A percentile compares a stretch with the other conserved stretches of the same genome.
phyloP scores from a whole-genome alignment of 2,113 vertebrate species.

The Ascaphus truei region DNA sequence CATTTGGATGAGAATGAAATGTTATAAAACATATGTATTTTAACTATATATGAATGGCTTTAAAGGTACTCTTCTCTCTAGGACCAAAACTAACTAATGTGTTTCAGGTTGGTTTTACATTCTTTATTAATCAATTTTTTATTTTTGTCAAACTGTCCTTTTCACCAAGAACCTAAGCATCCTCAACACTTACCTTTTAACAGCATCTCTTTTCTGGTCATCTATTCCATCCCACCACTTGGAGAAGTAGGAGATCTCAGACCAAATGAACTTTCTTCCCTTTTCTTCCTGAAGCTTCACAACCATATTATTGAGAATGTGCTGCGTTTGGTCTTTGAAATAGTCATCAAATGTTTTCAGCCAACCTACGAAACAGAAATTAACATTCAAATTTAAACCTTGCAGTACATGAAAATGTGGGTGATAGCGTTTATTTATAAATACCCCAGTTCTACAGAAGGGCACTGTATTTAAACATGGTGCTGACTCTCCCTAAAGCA shows the following conservation, averaged over 20 bases:
- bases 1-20: too few species aligned
- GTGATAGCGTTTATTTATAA: too few species aligned
- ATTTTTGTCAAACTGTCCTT: neutral
- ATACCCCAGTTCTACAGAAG: too few species aligned
- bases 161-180: neutral
- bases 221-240: constrained; percentile 89
- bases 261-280: constrained; percentile 86
- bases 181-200: constrained; percentile 74
- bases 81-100: too few species aligned
- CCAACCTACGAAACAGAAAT: constrained; percentile 74
- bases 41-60: too few species aligned
- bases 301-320: constrained; percentile 92
- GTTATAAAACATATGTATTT: too few species aligned
- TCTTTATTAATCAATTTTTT: neutral
- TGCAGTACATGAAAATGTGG: too few species aligned
- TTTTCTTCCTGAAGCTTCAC: constrained; percentile 78
- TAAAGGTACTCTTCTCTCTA: too few species aligned
- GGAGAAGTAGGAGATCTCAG: constrained; percentile 86
- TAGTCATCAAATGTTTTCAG: constrained; percentile 90
- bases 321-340: constrained; percentile 84
- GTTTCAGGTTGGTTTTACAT: too few species aligned
- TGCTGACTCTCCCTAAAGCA: too few species aligned
- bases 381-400: too few species aligned
- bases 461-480: too few species aligned
- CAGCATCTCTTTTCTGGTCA: constrained; percentile 72